A percentile compares a stretch with the other conserved stretches of the same genome.
These are phyloP conservation scores for Rhogogaster chlorosoma DNA, from an alignment of 2,888 invertebrate species.

Conservation along the genomic window DNA sequence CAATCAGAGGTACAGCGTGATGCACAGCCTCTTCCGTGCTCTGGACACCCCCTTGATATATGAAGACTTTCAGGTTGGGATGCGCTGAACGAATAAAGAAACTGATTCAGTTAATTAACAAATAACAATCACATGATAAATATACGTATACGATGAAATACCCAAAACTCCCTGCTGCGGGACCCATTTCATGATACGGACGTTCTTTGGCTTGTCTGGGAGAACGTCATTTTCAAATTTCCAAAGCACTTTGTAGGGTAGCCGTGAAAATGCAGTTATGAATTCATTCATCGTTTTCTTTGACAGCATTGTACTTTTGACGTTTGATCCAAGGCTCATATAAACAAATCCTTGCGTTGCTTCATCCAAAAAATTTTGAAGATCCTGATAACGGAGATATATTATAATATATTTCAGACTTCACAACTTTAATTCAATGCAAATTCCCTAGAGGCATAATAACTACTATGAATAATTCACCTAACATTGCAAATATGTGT, in stretches of 20 bases:
- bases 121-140: not conserved
- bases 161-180: slow-evolving; percentile 76
- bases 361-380: slow-evolving; percentile 76
- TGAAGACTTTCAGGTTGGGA: slow-evolving; percentile 64
- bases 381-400: slow-evolving; percentile 40
- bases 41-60: slow-evolving; percentile 67
- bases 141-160: slow-evolving; percentile 54
- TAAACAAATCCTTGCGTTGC: slow-evolving; percentile 77
- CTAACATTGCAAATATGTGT: not conserved
- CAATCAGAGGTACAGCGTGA: slow-evolving; percentile 64
- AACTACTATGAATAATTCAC: not conserved
- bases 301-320: slow-evolving; percentile 77
- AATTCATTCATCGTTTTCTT: slow-evolving; percentile 73
- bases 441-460: slow-evolving; percentile 72
- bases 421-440: no score
- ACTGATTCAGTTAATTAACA: not conserved
- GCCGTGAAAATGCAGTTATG: slow-evolving; percentile 74
- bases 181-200: slow-evolving; percentile 77
- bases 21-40: slow-evolving; percentile 66
- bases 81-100: slow-evolving; percentile 58
- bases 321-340: slow-evolving; percentile 79
- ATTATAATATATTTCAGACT: no score
- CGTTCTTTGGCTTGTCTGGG: slow-evolving; percentile 75
- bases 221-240: slow-evolving; percentile 78
- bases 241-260: slow-evolving; percentile 78